phyloP scores from a whole-genome alignment of 1,140 invertebrate genomes.

The Stegodyphus mimosarum region DNA sequence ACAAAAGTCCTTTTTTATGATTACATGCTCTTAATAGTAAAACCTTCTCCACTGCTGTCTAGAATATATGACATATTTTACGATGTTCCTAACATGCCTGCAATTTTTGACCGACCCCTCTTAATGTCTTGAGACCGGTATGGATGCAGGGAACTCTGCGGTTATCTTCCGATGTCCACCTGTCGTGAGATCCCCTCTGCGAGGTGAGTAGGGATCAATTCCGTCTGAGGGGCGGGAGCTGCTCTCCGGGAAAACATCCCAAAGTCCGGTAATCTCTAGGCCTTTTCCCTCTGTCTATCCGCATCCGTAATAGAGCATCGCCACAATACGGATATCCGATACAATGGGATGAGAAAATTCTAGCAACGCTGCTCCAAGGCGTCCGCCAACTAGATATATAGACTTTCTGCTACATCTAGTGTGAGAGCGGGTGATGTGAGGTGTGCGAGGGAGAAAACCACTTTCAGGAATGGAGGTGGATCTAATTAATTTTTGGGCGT shows the following conservation, averaged over 20 bases:
- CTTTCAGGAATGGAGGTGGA: constrained; percentile 7
- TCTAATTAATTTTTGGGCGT: constrained; percentile 30
- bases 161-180: constrained; percentile 38
- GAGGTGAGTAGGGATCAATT: constrained; percentile 30
- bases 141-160: constrained; percentile 9
- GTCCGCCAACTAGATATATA: background rate
- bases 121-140: background rate
- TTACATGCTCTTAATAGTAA: too few species aligned
- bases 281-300: constrained; percentile 4
- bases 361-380: background rate
- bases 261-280: background rate
- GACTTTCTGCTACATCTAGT: background rate
- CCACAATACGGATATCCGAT: constrained; percentile 40
- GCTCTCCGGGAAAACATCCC: background rate
- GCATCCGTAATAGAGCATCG: constrained; percentile 13
- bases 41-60: too few species aligned
- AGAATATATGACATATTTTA: too few species aligned
- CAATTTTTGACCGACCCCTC: constrained; percentile 21
- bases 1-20: too few species aligned
- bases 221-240: background rate
- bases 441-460: background rate
- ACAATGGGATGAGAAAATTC: constrained; percentile 25
- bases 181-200: constrained; percentile 18
- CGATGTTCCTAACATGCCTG: too few species aligned
- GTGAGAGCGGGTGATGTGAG: background rate